Evolutionary conservation across 2,888 invertebrate genomes (phyloP), one percentile per base, ranked within the genome.

Genomic region (Chalcosyrphus nemorum): DNA sequence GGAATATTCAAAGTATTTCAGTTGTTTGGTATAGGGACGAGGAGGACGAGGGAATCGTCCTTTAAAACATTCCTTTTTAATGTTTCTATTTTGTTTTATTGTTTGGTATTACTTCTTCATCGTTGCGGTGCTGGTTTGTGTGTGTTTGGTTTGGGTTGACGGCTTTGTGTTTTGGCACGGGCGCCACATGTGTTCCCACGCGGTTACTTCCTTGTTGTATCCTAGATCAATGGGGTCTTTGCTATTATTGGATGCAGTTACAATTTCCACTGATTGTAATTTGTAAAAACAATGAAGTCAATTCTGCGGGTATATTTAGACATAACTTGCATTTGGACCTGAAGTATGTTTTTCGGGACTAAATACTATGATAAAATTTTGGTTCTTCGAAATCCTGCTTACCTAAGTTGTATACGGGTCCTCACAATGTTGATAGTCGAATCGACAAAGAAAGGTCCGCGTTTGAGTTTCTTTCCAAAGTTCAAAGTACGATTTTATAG

Each of bases 1-100:
- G 38, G 71, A 72, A 59, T 59, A 71, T 75, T 81, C 81, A 63
- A 65, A 75, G 70, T 65, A 59, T 81, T 63, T 65, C 63, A 56
- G 32, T 21, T 19, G 57, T 47, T 32, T 29, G 57, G n/a, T 50
- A 4, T 6, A 7, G 17, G 17, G n/a, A n/a, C n/a, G n/a, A n/a
- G 6, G 29, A 41, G 61, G 45, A 43, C 29, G n/a, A 9, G 52
- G 4, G 15, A 9, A 17, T 17, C 24, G 52, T 61, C 43, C 15
- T 74, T 63, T 41, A 19, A 15, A 71, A 71, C n/a, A 56, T 71
- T 63, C 38, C 38, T 32, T 65, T 78, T 47, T 24, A 56, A 47
- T 71, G 57, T 47, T 70, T 57, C 45, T 45, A 38, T 47, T 71
- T 59, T 13, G 4, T 59, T 32, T 59, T 57, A 15, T 45, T 47